Percentiles rank a stretch among this genome's conserved stretches.
Evolutionary conservation across 2,797 vertebrate species (phyloP).

Genomic region (Intellagama lesueurii): DNA sequence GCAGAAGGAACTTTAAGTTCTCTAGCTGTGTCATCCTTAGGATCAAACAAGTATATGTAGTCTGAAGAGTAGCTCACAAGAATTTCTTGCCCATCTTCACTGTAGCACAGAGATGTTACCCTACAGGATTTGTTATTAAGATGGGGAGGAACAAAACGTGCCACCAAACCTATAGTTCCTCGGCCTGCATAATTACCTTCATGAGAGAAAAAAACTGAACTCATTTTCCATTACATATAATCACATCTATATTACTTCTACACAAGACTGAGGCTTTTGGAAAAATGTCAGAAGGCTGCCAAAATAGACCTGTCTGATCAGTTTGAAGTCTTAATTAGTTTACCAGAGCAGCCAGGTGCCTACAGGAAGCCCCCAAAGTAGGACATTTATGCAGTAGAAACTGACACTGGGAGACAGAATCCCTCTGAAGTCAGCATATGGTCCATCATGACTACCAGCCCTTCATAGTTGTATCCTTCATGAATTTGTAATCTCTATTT

Average conservation of each 20-base stretch:
- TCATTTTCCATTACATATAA: conserved; percentile 1
- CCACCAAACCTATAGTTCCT: conserved; percentile 95
- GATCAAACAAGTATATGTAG: conserved; percentile 97
- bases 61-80: conserved; percentile 99
- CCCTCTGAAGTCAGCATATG: too few species aligned
- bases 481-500: not conserved
- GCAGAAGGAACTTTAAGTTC: conserved; percentile 97
- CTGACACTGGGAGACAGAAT: not conserved
- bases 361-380: not conserved
- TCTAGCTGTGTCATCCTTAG: conserved; percentile 94
- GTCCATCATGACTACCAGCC: not conserved
- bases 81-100: conserved; percentile 95
- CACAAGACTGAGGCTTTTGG: not conserved
- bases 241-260: not conserved
- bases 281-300: not conserved
- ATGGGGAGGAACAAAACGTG: conserved; percentile 94
- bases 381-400: not conserved
- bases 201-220: not conserved
- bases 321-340: not conserved
- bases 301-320: not conserved
- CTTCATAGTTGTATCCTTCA: not conserved
- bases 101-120: conserved; percentile 97
- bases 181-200: conserved; percentile 94
- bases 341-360: not conserved
- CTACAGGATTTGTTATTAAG: conserved; percentile 96